Base-by-base conservation (phyloP, 2,888 invertebrate genomes). In the Dryobotodes eremita region DNA sequence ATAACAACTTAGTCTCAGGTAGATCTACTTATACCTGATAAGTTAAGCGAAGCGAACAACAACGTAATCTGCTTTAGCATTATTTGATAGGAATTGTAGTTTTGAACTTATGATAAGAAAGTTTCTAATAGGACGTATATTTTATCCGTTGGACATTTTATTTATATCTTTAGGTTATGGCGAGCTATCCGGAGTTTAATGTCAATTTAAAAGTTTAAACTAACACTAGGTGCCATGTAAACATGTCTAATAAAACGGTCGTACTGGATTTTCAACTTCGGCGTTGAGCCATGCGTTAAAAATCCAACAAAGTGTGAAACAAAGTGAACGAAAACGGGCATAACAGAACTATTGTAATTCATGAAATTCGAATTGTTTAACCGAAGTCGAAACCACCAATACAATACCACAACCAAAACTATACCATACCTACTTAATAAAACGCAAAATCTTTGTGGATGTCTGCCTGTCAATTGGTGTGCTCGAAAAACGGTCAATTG, bases 81-180 rank as follows among this genome's bases (percentile, higher is more conserved):
- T 3, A 36, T 66, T 42, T 17, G 57, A 59, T 66, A 13, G 17
- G 23, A 50, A 57, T 31, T 66, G 65, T 23, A 79, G 57, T 59
- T 77, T 59, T 23, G 57, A 31, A 46, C 55, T 17, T 61, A 53
- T 1, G 61, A 59, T 76, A 76, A 59, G 75, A 59, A 59, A 75
- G 20, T 59, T 59, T 76, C 8, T 17, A n/a, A 26, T 20, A 1
- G 3, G 36, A 3, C 15, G 7, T 75, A 50, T 23, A 17, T 26
- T 42, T 75, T 50, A 50, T 42, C 36, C 17, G 42, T 5, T 42
- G 42, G 42, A 7, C 42, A 0, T 42, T 42, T 42, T 42, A 42
- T 42, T 42, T 42, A 36, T 36, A 36, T 36, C 5, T 36, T 36
- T 36, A 3, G 36, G 36, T 11, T 26, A 71, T 23, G 23, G 5